Evolutionary conservation across 1,140 invertebrate genomes (phyloP).

Genomic region (Drosophila micromelanica): DNA sequence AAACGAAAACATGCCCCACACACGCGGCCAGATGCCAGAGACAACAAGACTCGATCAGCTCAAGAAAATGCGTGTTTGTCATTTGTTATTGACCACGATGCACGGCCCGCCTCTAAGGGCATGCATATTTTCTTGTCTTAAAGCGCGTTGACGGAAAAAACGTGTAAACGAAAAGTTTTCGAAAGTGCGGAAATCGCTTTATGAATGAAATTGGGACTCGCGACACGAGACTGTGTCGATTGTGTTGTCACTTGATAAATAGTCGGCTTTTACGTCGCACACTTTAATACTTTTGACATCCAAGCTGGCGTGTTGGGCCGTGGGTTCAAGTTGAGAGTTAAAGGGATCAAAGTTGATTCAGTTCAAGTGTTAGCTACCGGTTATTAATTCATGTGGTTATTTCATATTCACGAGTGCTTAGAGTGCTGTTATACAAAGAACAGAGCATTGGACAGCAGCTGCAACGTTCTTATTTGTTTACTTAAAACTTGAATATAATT

Average conservation of each 20-base stretch:
- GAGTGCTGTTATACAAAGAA: too few species aligned
- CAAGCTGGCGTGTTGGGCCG: constrained; percentile 1
- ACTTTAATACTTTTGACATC: constrained; percentile 29
- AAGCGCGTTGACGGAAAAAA: constrained; percentile 31
- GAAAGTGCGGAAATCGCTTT: constrained; percentile 67
- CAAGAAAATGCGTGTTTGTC: constrained; percentile 64
- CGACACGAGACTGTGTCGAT: constrained; percentile 43
- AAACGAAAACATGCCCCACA: constrained; percentile 68
- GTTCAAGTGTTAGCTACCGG: constrained; percentile 26
- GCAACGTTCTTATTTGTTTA: too few species aligned
- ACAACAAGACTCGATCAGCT: constrained; percentile 36
- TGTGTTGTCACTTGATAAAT: constrained; percentile 68
- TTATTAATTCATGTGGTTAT: background rate
- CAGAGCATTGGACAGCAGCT: too few species aligned
- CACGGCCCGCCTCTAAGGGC: constrained; percentile 31
- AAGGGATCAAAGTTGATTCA: constrained; percentile 13
- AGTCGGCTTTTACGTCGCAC: constrained; percentile 58
- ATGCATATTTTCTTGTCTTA: constrained; percentile 44
- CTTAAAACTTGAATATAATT: too few species aligned
- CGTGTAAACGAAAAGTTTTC: constrained; percentile 33
- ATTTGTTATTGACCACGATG: constrained; percentile 67
- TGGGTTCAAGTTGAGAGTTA: constrained; percentile 18
- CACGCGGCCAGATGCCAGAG: constrained; percentile 35
- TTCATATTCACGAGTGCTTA: constrained; percentile 10
- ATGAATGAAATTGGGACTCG: constrained; percentile 66